These are phyloP conservation scores for Phenganax subtilis DNA, from an alignment of 92 coral and sea anemone species.

Conservation along the genomic window DNA sequence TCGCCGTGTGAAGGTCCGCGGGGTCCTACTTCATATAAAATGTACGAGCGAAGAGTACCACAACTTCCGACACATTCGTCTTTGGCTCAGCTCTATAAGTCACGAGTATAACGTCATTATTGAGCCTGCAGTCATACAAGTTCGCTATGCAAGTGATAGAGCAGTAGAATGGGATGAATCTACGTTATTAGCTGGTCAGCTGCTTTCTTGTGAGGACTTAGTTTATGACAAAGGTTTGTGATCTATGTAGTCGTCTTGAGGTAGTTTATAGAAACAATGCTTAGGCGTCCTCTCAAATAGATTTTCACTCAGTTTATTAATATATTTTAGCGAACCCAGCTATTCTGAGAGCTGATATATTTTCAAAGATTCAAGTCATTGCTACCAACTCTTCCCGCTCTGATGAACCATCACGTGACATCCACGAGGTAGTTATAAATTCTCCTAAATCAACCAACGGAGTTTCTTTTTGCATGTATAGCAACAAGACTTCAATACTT, in stretches of 20 bases:
- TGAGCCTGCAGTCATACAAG: slow-evolving; percentile 22
- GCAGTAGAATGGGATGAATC: slow-evolving; percentile 17
- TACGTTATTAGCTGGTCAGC: slow-evolving; percentile 19
- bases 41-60: slow-evolving; percentile 18
- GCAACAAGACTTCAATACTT: no score
- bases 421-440: neutral
- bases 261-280: no score
- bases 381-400: neutral
- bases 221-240: slow-evolving; percentile 29
- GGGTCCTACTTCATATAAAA: slow-evolving; percentile 14
- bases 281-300: no score
- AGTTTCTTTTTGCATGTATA: no score
- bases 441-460: no score
- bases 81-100: neutral
- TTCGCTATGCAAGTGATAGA: slow-evolving; percentile 16
- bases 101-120: neutral
- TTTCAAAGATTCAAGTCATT: slow-evolving; percentile 23
- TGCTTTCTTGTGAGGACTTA: slow-evolving; percentile 18
- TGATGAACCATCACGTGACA: neutral
- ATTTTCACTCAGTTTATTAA: no score
- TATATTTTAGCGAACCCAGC: slow-evolving; percentile 8
- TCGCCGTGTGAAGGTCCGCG: slow-evolving; percentile 21
- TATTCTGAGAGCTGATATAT: slow-evolving; percentile 13
- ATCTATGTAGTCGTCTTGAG: neutral
- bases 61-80: slow-evolving; percentile 1